Base-by-base conservation (phyloP, 2,113 vertebrate species). In the Collichthys lucidus region DNA sequence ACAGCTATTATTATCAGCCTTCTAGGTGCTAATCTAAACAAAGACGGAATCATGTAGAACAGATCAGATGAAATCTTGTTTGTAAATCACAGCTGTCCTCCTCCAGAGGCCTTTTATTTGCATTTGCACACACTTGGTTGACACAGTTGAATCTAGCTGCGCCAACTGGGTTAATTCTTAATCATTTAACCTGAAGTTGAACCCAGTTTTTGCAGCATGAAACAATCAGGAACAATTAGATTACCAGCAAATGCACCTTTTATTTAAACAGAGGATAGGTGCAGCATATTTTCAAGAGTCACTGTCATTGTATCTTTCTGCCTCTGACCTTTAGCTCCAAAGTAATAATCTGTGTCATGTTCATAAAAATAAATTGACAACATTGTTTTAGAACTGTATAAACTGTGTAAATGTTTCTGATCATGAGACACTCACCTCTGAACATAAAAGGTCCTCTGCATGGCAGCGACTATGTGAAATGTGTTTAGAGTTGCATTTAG, bases 401-500 rank as follows among this genome's bases (percentile, higher is more conserved):
- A 91, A 89, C 88, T 73, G 70, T 88, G 46, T 74, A 64, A 72
- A 77, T 83, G 82, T 86, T 83, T 52, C 71, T 77, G 88, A 86
- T 78, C 80, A 59, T 17, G 26, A 59, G 62, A 56, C 64, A 47
- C 88, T 87, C 83, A 87, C 85, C 78, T 65, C 77, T 68, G 81
- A 61, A 74, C 83, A 77, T 88, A 77, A 80, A 88, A 87, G 85
- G 80, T 88, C 81, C 65, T 86, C 52, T 75, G 83, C 82, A 64
- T 83, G 74, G 87, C 85, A 77, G 74, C 15, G 5, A 47, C 73
- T 70, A 52, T 62, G 84, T 80, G 84, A 89, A 88, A 80, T 87
- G 11, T 91, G 88, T 91, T 91, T 91, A 83, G 71, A 90, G 78
- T 91, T 80, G 83, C 86, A 77, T 91, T 92, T 92, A 92, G 86